Percentiles rank a stretch among this genome's conserved stretches.
Evolutionary conservation across 1,140 invertebrate genomes (phyloP).

Genomic region (Dryas iulia): DNA sequence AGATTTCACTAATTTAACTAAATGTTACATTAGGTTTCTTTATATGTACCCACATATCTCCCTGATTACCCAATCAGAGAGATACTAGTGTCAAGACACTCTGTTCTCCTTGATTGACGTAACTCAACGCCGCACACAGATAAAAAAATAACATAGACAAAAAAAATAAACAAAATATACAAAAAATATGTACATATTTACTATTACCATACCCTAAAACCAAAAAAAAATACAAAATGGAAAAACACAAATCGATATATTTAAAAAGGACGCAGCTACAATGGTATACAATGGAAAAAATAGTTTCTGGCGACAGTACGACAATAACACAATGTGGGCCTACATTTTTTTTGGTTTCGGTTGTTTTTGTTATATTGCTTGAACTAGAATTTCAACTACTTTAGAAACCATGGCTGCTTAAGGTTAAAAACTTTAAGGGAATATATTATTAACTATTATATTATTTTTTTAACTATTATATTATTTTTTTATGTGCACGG

Average conservation of each 20-base stretch:
- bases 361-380: slow-evolving; percentile 16
- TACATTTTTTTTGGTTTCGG: slow-evolving; percentile 23
- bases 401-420: background rate
- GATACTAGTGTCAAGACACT: no score
- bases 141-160: no score
- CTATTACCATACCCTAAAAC: slow-evolving; percentile 42
- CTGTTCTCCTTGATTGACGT: no score
- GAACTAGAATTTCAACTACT: background rate
- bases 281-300: slow-evolving; percentile 62
- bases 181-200: background rate
- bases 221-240: slow-evolving; percentile 33
- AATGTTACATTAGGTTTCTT: no score
- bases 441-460: no score
- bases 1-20: no score
- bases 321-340: slow-evolving; percentile 40
- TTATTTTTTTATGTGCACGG: no score
- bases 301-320: slow-evolving; percentile 60
- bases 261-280: slow-evolving; percentile 65
- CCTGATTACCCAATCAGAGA: no score
- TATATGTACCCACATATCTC: no score
- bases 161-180: background rate
- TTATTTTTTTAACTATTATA: no score
- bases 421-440: background rate
- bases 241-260: slow-evolving; percentile 55
- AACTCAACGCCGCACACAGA: no score